A percentile compares a stretch with the other conserved stretches of the same genome.
Evolutionary conservation across 23 tunicate species (phyloP).

Genomic region (Pegea sp.): DNA sequence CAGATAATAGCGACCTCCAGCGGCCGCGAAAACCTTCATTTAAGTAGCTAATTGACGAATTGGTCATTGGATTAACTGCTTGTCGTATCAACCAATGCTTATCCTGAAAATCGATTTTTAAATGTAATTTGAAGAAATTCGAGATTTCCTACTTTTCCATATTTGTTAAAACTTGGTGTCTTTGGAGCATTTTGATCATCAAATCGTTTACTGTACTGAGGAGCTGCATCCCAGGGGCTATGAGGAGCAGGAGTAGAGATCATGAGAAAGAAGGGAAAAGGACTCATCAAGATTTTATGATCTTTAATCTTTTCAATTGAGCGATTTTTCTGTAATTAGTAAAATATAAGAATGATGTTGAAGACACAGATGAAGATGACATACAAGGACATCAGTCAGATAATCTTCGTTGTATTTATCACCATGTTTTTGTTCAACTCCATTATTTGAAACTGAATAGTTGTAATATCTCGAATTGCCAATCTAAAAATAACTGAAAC

Average conservation of each 20-base stretch:
- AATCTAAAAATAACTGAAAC: slow-evolving; percentile 9
- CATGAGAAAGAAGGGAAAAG: slow-evolving; percentile 69
- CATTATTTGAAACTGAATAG: slow-evolving; percentile 84
- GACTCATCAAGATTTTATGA: not conserved
- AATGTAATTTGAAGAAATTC: not conserved
- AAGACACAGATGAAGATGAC: not conserved
- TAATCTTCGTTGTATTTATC: slow-evolving; percentile 58
- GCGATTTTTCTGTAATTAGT: slow-evolving; percentile 6
- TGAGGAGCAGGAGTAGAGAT: slow-evolving; percentile 96
- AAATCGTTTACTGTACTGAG: slow-evolving; percentile 22
- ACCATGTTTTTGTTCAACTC: slow-evolving; percentile 40
- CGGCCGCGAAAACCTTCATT: slow-evolving; percentile 77
- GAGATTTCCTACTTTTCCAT: slow-evolving; percentile 32
- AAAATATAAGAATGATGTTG: not conserved
- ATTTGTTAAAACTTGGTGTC: slow-evolving; percentile 25
- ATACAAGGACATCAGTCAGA: slow-evolving; percentile 66
- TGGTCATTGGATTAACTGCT: slow-evolving; percentile 57
- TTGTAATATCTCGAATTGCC: slow-evolving; percentile 90
- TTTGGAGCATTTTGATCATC: slow-evolving; percentile 42
- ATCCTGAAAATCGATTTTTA: slow-evolving; percentile 8
- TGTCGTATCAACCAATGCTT: slow-evolving; percentile 91
- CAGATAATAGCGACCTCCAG: slow-evolving; percentile 71
- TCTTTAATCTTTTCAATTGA: slow-evolving; percentile 42
- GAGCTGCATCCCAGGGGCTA: slow-evolving; percentile 83
- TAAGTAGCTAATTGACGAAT: slow-evolving; percentile 18